phyloP scores from a whole-genome alignment of 2,888 invertebrate genomes.

The Sinotaia quadrata region DNA sequence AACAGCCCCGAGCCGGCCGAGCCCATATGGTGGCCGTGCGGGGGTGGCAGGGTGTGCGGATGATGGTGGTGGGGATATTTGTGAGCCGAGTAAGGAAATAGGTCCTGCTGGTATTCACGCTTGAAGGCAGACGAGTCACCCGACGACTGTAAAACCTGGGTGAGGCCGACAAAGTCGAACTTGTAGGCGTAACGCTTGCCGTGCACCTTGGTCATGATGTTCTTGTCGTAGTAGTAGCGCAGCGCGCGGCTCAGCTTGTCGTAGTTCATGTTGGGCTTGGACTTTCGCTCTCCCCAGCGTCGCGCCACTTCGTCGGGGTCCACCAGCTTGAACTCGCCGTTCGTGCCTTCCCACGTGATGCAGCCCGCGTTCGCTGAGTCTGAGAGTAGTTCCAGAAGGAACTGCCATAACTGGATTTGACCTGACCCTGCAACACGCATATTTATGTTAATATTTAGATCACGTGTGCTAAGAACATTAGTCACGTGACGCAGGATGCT shows the following conservation, averaged over 20 bases:
- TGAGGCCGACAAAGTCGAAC: constrained; percentile 94
- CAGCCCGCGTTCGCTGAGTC: constrained; percentile 89
- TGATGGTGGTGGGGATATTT: constrained; percentile 81
- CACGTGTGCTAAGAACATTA: no score
- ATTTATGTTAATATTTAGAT: no score
- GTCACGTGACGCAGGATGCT: no score
- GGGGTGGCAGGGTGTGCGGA: constrained; percentile 83
- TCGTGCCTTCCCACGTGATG: constrained; percentile 96
- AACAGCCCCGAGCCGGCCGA: constrained; percentile 59
- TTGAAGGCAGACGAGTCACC: constrained; percentile 91
- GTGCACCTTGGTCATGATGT: constrained; percentile 98
- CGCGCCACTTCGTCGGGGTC: constrained; percentile 96
- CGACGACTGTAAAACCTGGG: constrained; percentile 80
- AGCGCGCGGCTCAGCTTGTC: constrained; percentile 95
- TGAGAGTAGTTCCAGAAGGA: constrained; percentile 93
- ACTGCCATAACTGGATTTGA: constrained; percentile 99
- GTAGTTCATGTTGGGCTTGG: constrained; percentile 98
- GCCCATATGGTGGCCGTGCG: constrained; percentile 49
- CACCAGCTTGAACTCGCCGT: constrained; percentile 95
- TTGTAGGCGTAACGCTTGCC: constrained; percentile 97
- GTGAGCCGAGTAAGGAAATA: constrained; percentile 77
- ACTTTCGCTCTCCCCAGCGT: constrained; percentile 95
- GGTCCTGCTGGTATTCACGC: constrained; percentile 91
- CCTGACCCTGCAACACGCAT: constrained; percentile 75
- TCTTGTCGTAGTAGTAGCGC: constrained; percentile 97